These are phyloP conservation scores for Patella pellucida DNA, from an alignment of 2,888 invertebrate species.

Conservation along the genomic window DNA sequence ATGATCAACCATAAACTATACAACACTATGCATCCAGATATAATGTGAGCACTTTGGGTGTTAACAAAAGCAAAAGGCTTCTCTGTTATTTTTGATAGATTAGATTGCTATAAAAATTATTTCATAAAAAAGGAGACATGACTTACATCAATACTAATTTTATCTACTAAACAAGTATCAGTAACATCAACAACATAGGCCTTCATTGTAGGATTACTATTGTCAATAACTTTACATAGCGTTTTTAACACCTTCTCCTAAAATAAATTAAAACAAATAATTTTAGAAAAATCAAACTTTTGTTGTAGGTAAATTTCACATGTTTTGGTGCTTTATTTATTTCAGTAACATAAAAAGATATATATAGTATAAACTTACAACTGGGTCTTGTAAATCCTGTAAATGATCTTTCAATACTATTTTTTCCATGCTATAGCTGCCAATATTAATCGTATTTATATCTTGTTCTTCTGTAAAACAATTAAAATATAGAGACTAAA, in stretches of 20 bases:
- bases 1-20: too few species aligned
- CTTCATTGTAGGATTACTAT: constrained; percentile 43
- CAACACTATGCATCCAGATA: too few species aligned
- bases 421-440: constrained; percentile 45
- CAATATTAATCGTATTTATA: constrained; percentile 40
- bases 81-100: too few species aligned
- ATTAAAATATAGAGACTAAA: too few species aligned
- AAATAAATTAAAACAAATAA: constrained; percentile 12
- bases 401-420: constrained; percentile 40
- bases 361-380: constrained; percentile 34
- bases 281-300: too few species aligned
- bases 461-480: constrained; percentile 47
- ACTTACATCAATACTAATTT: not conserved
- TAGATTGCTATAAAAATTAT: not conserved
- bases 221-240: constrained; percentile 49
- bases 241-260: constrained; percentile 51
- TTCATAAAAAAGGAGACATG: not conserved
- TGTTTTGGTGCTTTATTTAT: too few species aligned
- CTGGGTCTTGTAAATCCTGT: constrained; percentile 42
- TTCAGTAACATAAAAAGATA: too few species aligned
- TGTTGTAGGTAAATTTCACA: too few species aligned
- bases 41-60: too few species aligned
- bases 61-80: too few species aligned
- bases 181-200: constrained; percentile 55
- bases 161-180: constrained; percentile 44